Percentiles rank a stretch among this genome's conserved stretches.
These are phyloP conservation scores for Drosophila serrata DNA, from an alignment of 1,140 invertebrate genomes.

Conservation along the genomic window DNA sequence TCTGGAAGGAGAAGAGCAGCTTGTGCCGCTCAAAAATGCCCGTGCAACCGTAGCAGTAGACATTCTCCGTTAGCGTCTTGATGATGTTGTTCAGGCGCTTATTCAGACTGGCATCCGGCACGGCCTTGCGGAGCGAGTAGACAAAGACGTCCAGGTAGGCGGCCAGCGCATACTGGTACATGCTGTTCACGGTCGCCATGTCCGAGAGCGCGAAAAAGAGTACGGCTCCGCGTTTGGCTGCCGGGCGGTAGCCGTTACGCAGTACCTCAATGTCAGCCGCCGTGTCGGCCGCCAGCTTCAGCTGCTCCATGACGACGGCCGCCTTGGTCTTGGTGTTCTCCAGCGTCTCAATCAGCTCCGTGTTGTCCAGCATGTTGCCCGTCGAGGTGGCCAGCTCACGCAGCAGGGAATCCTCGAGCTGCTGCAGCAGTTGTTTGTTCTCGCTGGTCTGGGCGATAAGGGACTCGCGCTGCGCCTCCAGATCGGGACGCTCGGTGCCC, in stretches of 20 bases:
- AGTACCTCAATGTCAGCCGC: conserved; percentile 91
- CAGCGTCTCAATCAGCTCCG: conserved; percentile 93
- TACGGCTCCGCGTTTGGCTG: conserved; percentile 93
- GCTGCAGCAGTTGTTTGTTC: conserved; percentile 93
- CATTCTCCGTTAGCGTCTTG: conserved; percentile 92
- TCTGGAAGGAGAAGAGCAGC: conserved; percentile 95
- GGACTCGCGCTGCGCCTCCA: conserved; percentile 94
- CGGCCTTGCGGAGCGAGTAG: conserved; percentile 91
- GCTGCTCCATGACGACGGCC: conserved; percentile 90
- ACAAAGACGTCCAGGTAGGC: conserved; percentile 93
- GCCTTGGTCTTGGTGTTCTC: conserved; percentile 95
- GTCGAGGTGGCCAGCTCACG: conserved; percentile 92
- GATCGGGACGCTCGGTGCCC: conserved; percentile 91
- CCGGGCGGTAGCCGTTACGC: conserved; percentile 92
- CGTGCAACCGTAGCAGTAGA: conserved; percentile 96
- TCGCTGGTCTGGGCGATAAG: conserved; percentile 94
- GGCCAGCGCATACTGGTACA: conserved; percentile 96
- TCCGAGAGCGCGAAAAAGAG: conserved; percentile 95
- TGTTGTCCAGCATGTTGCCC: conserved; percentile 96
- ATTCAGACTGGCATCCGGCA: conserved; percentile 90
- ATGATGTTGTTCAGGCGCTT: conserved; percentile 93
- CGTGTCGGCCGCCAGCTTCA: conserved; percentile 90
- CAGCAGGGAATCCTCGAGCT: conserved; percentile 93
- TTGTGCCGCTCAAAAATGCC: conserved; percentile 97
- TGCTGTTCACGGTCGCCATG: conserved; percentile 93